Base-by-base conservation (phyloP, 2,888 invertebrate genomes). In the Agrypnus murinus region DNA sequence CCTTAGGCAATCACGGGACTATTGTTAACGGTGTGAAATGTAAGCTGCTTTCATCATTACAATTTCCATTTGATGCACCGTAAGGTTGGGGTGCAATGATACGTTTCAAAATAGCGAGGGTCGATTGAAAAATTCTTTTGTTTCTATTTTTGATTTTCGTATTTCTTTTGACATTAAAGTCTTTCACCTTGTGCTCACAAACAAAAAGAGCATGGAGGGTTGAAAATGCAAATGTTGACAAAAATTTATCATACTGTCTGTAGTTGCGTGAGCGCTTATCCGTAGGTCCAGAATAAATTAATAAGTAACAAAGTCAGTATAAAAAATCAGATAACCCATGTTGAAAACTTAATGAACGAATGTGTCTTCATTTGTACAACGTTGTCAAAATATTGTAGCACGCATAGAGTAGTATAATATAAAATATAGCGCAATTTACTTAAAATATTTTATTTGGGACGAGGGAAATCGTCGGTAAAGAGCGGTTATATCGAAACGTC, bases 1-100 rank as follows among this genome's bases (percentile, higher is more conserved):
- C 85, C 84, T 81, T 79, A 78, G 76, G 84, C 84, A 85, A 85
- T 85, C 85, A 85, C 84, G 80, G 83, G 82, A 70, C 84, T 78
- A 85, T 85, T 85, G 85, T 85, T 79, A 78, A 77, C 77, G 84
- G 85, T 85, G 85, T 84, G 85, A 85, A 85, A 82, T 77, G 80
- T 83, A 84, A 83, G 84, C 83, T 83, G 84, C 74, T 74, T 65
- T 62, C 72, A 50, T 65, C 69, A 72, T 72, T 72, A 72, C 68
- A 72, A 72, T 72, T 72, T 72, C 67, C 62, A 72, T 72, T 71
- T 69, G 65, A 72, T 65, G 64, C 65, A 65, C 65, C 17, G 64
- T 40, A 65, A 58, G 65, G 58, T 60, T 67, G 67, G 71, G 71
- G 71, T 71, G 71, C 46, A 67, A 63, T 66, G 66, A 67, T 67